Conservation (phyloP, 2,888 invertebrate genomes). For the Drosophila infuscata region DNA sequence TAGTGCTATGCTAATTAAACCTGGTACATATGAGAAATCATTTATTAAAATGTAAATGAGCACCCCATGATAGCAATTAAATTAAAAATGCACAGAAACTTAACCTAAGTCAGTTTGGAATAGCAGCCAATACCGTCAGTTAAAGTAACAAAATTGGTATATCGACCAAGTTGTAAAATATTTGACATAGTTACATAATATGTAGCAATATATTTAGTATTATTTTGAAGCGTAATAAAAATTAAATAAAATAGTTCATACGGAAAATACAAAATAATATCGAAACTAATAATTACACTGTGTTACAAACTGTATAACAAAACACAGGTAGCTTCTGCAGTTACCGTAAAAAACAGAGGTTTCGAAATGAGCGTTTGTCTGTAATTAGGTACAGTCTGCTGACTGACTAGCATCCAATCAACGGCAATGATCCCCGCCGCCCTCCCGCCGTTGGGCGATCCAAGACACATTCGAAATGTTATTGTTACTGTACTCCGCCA, state of each 20-base stretch:
- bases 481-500: constrained; percentile 14
- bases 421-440: constrained; percentile 32
- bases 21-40: too few relatives aligned
- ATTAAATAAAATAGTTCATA: too few relatives aligned
- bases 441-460: background rate
- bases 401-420: constrained; percentile 35
- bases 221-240: too few relatives aligned
- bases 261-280: background rate
- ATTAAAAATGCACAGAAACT: background rate
- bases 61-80: background rate
- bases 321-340: background rate
- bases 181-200: background rate
- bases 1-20: background rate
- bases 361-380: background rate
- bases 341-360: background rate
- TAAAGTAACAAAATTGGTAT: background rate
- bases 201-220: background rate
- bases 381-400: constrained; percentile 50
- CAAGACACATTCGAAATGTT: constrained; percentile 27
- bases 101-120: background rate
- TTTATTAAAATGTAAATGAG: background rate
- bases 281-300: background rate
- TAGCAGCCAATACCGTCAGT: background rate
- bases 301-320: background rate
- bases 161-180: background rate